Evolutionary conservation across 2,113 vertebrate species (phyloP).

Genomic region (Eolophus roseicapilla): DNA sequence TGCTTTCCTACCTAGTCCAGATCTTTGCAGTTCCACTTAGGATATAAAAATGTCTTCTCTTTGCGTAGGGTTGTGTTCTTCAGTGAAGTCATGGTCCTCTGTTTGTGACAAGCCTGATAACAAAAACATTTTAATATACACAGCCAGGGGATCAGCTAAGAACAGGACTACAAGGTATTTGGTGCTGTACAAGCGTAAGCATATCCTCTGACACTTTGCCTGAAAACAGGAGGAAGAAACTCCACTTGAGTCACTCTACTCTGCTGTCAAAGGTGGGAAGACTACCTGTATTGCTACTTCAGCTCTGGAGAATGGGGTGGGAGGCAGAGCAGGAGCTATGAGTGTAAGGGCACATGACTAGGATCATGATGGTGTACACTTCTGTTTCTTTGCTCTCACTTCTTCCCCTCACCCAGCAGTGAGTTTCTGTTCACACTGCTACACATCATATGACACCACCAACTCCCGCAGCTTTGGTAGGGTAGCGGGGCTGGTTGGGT

Average conservation of each 20-base stretch:
- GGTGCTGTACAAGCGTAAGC: background rate
- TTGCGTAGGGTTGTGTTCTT: background rate
- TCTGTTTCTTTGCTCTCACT: background rate
- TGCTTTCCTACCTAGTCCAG: background rate
- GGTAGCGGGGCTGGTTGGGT: background rate
- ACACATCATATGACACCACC: background rate
- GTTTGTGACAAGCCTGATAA: background rate
- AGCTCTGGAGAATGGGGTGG: background rate
- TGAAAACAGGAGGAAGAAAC: background rate
- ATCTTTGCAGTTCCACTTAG: background rate
- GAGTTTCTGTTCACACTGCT: background rate
- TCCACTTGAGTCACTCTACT: rapidly evolving
- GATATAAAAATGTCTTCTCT: background rate
- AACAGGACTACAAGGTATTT: background rate
- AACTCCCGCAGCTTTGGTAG: background rate
- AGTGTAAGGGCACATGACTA: background rate
- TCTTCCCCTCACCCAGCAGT: rapidly evolving
- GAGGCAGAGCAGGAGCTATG: background rate
- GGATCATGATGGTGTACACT: background rate
- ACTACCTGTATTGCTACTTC: background rate
- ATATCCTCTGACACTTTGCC: background rate
- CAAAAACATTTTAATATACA: background rate
- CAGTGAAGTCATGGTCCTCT: background rate
- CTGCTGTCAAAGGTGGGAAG: background rate
- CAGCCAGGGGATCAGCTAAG: background rate